A percentile compares a stretch with the other conserved stretches of the same genome.
These are phyloP conservation scores for Xerus inauris DNA, from an alignment of 2,113 vertebrate species.

Conservation along the genomic window DNA sequence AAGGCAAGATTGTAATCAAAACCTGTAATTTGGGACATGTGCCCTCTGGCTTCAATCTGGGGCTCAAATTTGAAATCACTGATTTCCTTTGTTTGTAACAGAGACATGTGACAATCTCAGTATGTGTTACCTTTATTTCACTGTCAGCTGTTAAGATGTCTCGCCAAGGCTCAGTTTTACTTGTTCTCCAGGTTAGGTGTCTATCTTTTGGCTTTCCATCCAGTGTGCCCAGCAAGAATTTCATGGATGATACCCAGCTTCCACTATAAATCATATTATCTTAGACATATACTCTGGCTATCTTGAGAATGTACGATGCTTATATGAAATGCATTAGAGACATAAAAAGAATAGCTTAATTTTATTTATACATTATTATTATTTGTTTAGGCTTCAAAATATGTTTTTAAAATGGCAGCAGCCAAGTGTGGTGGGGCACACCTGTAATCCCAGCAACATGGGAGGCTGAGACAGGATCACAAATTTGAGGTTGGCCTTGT, in stretches of 20 bases:
- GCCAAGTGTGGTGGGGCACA: too few relatives aligned
- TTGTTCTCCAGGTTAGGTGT: background rate
- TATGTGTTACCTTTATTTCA: background rate
- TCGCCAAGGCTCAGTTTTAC: background rate
- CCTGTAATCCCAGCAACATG: too few relatives aligned
- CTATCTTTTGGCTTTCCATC: background rate
- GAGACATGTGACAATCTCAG: background rate
- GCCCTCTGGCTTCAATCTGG: constrained; percentile 47
- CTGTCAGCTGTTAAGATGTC: background rate
- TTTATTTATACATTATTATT: constrained; percentile 29
- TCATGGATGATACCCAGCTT: background rate
- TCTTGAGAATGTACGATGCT: background rate
- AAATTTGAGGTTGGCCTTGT: too few relatives aligned
- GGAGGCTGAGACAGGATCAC: too few relatives aligned
- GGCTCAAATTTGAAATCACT: background rate
- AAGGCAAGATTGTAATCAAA: constrained; percentile 46
- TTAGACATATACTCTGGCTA: background rate
- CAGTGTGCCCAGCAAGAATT: background rate
- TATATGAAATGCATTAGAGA: background rate
- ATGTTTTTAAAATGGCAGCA: background rate
- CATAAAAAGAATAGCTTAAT: background rate
- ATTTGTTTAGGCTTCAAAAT: background rate
- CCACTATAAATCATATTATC: background rate
- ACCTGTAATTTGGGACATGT: constrained; percentile 31
- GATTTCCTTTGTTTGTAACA: background rate